A percentile compares a stretch with the other conserved stretches of the same genome.
Conservation (phyloP, 2,113 vertebrate genomes). For the Cavia porcellus region DNA sequence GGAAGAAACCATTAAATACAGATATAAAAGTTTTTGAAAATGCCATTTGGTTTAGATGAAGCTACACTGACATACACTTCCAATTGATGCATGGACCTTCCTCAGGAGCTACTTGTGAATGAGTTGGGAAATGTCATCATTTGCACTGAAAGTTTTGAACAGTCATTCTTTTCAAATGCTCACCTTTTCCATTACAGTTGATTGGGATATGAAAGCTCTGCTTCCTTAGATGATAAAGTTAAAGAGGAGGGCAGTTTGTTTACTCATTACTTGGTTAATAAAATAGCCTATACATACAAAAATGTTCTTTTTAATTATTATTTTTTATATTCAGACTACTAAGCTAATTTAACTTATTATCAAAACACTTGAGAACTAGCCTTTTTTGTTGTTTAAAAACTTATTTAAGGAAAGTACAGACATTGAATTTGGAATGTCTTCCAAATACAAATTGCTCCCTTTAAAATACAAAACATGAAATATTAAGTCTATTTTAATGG, state of each 20-base stretch:
- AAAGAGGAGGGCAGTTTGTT: background rate
- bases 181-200: constrained; percentile 55
- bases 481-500: background rate
- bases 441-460: background rate
- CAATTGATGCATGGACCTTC: constrained; percentile 68
- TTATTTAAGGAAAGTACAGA: background rate
- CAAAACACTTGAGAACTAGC: background rate
- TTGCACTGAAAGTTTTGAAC: constrained; percentile 50
- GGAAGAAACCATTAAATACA: constrained; percentile 77
- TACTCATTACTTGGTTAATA: background rate
- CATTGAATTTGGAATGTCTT: background rate
- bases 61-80: constrained; percentile 61
- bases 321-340: constrained; percentile 48
- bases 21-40: constrained; percentile 80
- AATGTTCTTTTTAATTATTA: background rate
- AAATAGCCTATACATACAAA: background rate
- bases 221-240: background rate
- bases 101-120: constrained; percentile 60
- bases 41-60: constrained; percentile 74
- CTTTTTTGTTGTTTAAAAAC: background rate
- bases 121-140: constrained; percentile 70
- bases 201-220: background rate
- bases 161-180: background rate
- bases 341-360: background rate
- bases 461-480: background rate